Percentiles rank a stretch among this genome's conserved stretches.
These are phyloP conservation scores for Hyperopisus bebe DNA, from an alignment of 2,113 vertebrate species.

Conservation along the genomic window DNA sequence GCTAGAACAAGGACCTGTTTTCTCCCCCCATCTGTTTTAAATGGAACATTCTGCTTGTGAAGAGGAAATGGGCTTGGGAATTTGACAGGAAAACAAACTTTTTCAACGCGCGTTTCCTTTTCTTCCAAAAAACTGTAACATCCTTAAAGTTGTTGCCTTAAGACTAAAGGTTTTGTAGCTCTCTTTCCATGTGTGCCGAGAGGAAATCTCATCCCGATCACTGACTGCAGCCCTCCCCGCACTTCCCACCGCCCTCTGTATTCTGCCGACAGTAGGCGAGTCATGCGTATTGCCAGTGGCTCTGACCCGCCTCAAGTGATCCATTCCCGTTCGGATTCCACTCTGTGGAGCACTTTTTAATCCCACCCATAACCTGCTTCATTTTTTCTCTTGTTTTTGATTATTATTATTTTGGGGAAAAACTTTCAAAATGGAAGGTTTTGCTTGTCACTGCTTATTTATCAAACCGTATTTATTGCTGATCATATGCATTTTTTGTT, in stretches of 20 bases:
- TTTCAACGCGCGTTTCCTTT: slow-evolving; percentile 33
- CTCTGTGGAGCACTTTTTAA: slow-evolving; percentile 70
- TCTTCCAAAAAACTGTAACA: slow-evolving; percentile 48
- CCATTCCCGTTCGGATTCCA: slow-evolving; percentile 59
- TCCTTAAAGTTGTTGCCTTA: slow-evolving; percentile 63
- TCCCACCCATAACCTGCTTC: slow-evolving; percentile 54
- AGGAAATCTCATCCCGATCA: slow-evolving; percentile 54
- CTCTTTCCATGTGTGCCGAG: slow-evolving; percentile 50
- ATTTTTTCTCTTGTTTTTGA: slow-evolving; percentile 46
- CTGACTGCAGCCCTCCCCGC: slow-evolving; percentile 22
- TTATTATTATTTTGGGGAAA: slow-evolving; percentile 41
- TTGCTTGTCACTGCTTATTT: slow-evolving; percentile 99
- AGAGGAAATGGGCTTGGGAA: slow-evolving; percentile 34
- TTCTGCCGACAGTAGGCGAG: slow-evolving; percentile 57
- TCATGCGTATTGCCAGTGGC: slow-evolving; percentile 79
- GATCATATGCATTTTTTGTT: slow-evolving; percentile 96
- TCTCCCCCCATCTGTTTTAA: background rate
- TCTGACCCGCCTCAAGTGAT: slow-evolving; percentile 67
- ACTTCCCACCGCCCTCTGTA: slow-evolving; percentile 29
- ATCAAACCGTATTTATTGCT: slow-evolving; percentile 99
- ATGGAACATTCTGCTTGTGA: slow-evolving; percentile 44
- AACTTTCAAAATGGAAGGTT: slow-evolving; percentile 86
- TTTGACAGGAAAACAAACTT: slow-evolving; percentile 32
- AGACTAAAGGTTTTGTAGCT: slow-evolving; percentile 27
- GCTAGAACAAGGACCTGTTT: slow-evolving; percentile 56